Base-by-base conservation (phyloP, 2,888 invertebrate species). In the Rosalia funebris region DNA sequence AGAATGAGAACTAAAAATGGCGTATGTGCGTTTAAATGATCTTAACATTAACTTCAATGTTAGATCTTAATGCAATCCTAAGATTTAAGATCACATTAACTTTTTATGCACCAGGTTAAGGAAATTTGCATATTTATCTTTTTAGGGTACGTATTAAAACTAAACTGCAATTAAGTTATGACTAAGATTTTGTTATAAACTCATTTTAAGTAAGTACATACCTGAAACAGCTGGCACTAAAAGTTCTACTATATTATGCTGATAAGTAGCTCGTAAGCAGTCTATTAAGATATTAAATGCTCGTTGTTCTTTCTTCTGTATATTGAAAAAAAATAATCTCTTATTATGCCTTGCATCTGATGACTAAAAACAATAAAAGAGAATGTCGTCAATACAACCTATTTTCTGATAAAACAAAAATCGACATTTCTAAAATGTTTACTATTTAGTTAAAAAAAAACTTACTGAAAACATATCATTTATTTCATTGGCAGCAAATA, bases 271-370 rank as follows among this genome's bases (percentile, higher is more conserved):
- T 32, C 15, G 58, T 17, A 73, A 53, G 39, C 65, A 60, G 32
- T 68, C 57, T 41, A 71, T 14, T 7, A 73, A 58, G 5, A 58
- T 37, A 56, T 65, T 41, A 48, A 65, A 66, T 20, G 64, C 67
- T n/a, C 15, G n/a, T 41, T 67, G 63, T 14, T 65, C 60, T 54
- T 75, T 74, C 44, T 71, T 66, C 17, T 68, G 63, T 2, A 75
- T 42, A 39, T 37, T 52, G 36, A 72, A 71, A 44, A 75, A 67
- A 48, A 75, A 71, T 14, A 66, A 12, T 41, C 72, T 58, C 50
- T 70, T 72, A 41, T 71, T 75, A 37, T 72, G 69, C 20, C 64
- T 59, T 31, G 62, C 63, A 66, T 75, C 71, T 32, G 58, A 44
- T 12, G 65, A 56, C 69, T 71, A 45, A 11, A 57, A 69, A 48